Conservation (phyloP, 30 jellyfish, hydroid and myxozoan genomes). For the Aurelia sp. region DNA sequence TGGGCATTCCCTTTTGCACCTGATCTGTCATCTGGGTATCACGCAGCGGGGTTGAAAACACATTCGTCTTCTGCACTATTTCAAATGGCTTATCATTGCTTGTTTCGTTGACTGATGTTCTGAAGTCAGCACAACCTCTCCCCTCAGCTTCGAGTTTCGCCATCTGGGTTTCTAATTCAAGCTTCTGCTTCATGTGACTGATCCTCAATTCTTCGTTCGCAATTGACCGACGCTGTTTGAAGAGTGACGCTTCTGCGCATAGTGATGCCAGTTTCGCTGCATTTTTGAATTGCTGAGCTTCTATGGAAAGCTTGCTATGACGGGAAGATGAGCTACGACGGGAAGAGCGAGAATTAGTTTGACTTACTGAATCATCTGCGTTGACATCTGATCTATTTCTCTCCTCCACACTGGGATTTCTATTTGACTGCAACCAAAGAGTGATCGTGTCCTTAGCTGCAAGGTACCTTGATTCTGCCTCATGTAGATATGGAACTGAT, state of each 20-base stretch:
- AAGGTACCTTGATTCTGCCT: slow-evolving; percentile 20
- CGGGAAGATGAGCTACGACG: slow-evolving; percentile 12
- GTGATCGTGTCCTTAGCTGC: slow-evolving; percentile 30
- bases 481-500: slow-evolving; percentile 20
- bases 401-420: slow-evolving; percentile 4
- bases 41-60: background rate
- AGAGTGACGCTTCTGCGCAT: too few relatives aligned
- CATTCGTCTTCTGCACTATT: background rate
- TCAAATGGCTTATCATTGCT: too few relatives aligned
- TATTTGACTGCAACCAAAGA: slow-evolving; percentile 27
- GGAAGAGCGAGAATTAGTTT: slow-evolving; percentile 1
- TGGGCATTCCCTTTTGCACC: slow-evolving; percentile 1
- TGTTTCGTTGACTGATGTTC: too few relatives aligned
- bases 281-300: too few relatives aligned
- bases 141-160: too few relatives aligned
- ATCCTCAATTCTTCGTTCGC: too few relatives aligned
- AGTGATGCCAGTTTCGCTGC: too few relatives aligned
- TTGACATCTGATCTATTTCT: slow-evolving; percentile 14
- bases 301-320: too few relatives aligned
- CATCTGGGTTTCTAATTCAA: too few relatives aligned
- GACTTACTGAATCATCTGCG: slow-evolving; percentile 1
- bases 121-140: too few relatives aligned
- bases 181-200: too few relatives aligned
- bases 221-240: too few relatives aligned
- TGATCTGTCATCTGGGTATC: slow-evolving; percentile 8